Percentiles rank a stretch among this genome's conserved stretches.
Evolutionary conservation across 2,888 invertebrate species (phyloP).

Genomic region (Macroteleia sp.): DNA sequence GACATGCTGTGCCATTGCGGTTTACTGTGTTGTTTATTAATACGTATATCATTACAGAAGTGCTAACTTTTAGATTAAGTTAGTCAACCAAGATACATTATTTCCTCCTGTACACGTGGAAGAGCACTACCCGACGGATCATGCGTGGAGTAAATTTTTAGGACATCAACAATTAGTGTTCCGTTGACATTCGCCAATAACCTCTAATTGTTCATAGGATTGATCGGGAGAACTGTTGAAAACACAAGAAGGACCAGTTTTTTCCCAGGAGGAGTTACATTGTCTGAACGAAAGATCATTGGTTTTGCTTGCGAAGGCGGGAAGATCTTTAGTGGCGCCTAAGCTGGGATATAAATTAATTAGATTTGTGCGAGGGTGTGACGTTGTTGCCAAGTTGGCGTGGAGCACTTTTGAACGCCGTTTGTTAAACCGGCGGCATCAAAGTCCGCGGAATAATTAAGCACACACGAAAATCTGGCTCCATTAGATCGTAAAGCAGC

Average conservation of each 20-base stretch:
- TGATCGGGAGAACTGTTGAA: too few species aligned
- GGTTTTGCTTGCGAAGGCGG: slow-evolving; percentile 26
- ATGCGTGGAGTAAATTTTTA: too few species aligned
- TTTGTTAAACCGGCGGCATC: slow-evolving; percentile 67
- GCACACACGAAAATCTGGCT: slow-evolving; percentile 27
- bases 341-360: slow-evolving; percentile 82
- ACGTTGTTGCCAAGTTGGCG: slow-evolving; percentile 67
- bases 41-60: too few species aligned
- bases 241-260: too few species aligned
- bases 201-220: too few species aligned
- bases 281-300: too few species aligned
- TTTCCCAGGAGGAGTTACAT: too few species aligned
- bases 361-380: slow-evolving; percentile 84
- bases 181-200: too few species aligned
- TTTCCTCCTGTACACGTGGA: slow-evolving; percentile 1
- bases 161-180: background rate
- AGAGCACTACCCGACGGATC: slow-evolving; percentile 7
- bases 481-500: slow-evolving; percentile 42
- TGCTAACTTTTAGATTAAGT: too few species aligned
- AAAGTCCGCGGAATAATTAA: slow-evolving; percentile 56
- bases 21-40: slow-evolving; percentile 24
- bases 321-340: slow-evolving; percentile 78
- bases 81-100: too few species aligned
- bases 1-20: too few species aligned
- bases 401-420: slow-evolving; percentile 49